phyloP scores from a whole-genome alignment of 2,113 vertebrate species.

The Amblyopsis rosae region DNA sequence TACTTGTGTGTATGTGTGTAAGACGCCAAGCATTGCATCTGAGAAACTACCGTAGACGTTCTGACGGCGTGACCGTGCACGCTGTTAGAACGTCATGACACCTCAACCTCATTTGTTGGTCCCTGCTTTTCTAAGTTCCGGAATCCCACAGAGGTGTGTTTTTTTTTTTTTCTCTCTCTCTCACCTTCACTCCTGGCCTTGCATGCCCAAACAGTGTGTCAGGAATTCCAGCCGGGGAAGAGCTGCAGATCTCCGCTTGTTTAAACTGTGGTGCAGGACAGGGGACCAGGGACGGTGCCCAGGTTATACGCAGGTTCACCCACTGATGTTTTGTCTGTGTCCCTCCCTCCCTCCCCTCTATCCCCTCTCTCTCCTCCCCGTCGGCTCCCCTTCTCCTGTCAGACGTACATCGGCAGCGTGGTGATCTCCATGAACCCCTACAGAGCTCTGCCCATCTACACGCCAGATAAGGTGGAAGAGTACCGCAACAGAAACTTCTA shows the following conservation, averaged over 20 bases:
- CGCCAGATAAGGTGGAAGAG: slow-evolving; percentile 96
- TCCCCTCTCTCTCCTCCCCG: background rate
- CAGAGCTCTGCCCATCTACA: slow-evolving; percentile 89
- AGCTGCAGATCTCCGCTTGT: slow-evolving; percentile 28
- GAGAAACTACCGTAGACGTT: background rate
- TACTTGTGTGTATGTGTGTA: background rate
- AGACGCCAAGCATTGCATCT: background rate
- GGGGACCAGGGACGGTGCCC: too few species aligned
- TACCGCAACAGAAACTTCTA: slow-evolving; percentile 99
- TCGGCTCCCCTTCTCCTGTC: slow-evolving; percentile 25
- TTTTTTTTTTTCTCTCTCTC: slow-evolving; percentile 32
- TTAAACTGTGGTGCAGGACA: background rate
- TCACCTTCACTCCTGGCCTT: slow-evolving; percentile 37
- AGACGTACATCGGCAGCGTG: slow-evolving; percentile 99
- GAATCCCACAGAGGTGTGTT: slow-evolving; percentile 36
- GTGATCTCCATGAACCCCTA: slow-evolving; percentile 98
- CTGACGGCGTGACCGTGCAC: background rate
- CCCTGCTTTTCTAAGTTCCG: slow-evolving; percentile 19
- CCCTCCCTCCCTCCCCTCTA: background rate
- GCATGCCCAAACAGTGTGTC: slow-evolving; percentile 51
- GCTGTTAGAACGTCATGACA: background rate
- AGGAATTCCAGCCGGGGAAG: slow-evolving; percentile 46
- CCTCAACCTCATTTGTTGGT: slow-evolving; percentile 1
- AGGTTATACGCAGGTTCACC: background rate
- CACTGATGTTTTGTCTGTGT: background rate